Percentiles rank a stretch among this genome's conserved stretches.
Evolutionary conservation across 2,113 vertebrate genomes (phyloP).

Genomic region (Nothobranchius kuhntae): DNA sequence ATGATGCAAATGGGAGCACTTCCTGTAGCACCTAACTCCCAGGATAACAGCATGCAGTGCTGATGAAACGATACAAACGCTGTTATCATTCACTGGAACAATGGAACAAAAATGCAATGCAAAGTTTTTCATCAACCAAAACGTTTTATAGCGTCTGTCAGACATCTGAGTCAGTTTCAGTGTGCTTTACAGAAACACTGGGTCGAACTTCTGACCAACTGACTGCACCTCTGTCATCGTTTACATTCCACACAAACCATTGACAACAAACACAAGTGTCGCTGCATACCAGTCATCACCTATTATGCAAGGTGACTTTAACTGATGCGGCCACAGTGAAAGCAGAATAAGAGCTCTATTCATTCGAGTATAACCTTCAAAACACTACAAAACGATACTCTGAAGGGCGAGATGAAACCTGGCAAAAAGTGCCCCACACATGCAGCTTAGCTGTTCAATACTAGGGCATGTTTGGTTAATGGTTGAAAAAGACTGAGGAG

Average conservation of each 20-base stretch:
- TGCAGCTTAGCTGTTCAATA: neutral
- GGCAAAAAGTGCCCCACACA: neutral
- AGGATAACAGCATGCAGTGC: conserved; percentile 11
- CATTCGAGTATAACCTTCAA: neutral
- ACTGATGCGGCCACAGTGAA: conserved; percentile 23
- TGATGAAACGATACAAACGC: neutral
- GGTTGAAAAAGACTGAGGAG: too few species aligned
- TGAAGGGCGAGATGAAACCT: neutral
- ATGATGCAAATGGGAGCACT: conserved; percentile 48
- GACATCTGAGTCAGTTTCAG: neutral
- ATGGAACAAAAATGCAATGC: neutral
- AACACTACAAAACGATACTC: neutral
- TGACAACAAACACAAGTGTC: conserved; percentile 60
- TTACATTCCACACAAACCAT: conserved; percentile 56
- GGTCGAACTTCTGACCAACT: conserved; percentile 59
- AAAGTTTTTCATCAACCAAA: too few species aligned
- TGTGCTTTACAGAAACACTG: conserved; percentile 10
- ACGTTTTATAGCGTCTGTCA: too few species aligned
- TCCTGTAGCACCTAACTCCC: conserved; percentile 43
- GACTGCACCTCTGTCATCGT: conserved; percentile 62
- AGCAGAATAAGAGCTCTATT: conserved; percentile 5
- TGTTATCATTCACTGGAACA: neutral
- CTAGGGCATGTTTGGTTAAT: too few species aligned
- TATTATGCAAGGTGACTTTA: conserved; percentile 59
- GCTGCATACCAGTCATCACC: conserved; percentile 69